Conservation (phyloP, 1,140 invertebrate species). For the Amphibalanus amphitrite region DNA sequence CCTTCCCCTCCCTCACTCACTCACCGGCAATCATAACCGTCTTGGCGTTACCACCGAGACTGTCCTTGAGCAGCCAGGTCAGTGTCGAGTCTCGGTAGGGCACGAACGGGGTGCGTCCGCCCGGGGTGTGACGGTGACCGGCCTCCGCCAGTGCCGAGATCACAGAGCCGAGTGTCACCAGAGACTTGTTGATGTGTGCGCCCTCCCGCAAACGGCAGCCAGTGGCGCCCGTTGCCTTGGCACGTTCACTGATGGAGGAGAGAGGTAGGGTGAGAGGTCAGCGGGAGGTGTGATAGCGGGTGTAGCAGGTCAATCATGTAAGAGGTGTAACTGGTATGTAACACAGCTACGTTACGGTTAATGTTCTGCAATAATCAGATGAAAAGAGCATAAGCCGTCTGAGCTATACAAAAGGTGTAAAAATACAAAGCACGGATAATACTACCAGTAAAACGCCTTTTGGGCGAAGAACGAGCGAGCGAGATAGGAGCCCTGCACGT, state of each 20-base stretch:
- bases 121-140: slow-evolving; percentile 14
- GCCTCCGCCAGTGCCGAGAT: slow-evolving; percentile 74
- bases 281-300: no score
- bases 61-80: slow-evolving; percentile 79
- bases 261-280: not conserved
- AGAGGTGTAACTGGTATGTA: no score
- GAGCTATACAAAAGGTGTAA: no score
- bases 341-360: no score
- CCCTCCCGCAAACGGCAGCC: slow-evolving; percentile 48
- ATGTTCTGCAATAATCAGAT: no score
- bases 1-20: slow-evolving; percentile 21
- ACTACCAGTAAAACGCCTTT: no score
- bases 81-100: slow-evolving; percentile 79
- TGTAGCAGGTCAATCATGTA: no score
- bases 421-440: no score
- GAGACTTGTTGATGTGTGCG: slow-evolving; percentile 79
- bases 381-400: no score
- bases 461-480: no score
- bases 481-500: no score
- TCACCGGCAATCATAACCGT: slow-evolving; percentile 74
- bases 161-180: slow-evolving; percentile 72
- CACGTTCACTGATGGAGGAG: slow-evolving; percentile 49
- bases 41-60: slow-evolving; percentile 80
- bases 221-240: slow-evolving; percentile 66
- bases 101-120: slow-evolving; percentile 38